Evolutionary conservation across 2,797 vertebrate species (phyloP).

Genomic region (Halcyon leucocephala): DNA sequence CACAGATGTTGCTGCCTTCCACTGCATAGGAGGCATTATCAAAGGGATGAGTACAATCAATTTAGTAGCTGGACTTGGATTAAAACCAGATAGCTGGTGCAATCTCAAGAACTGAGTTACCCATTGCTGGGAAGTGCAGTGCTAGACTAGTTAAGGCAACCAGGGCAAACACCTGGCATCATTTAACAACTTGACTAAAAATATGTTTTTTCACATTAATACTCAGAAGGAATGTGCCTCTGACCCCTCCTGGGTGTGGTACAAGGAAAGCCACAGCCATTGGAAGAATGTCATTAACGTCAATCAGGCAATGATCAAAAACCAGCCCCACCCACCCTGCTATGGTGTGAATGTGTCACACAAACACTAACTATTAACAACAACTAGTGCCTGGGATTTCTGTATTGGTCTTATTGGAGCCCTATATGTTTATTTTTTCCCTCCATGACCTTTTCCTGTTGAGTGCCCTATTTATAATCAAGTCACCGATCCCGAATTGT

Average conservation of each 20-base stretch:
- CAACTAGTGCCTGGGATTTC: background rate
- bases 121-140: background rate
- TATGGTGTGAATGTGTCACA: conserved; percentile 38
- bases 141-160: background rate
- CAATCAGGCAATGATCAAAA: background rate
- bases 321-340: background rate
- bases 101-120: background rate
- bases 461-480: background rate
- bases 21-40: background rate
- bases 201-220: background rate
- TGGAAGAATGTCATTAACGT: conserved; percentile 45
- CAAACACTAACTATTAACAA: background rate
- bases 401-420: background rate
- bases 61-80: background rate
- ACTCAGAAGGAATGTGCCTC: background rate
- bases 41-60: background rate
- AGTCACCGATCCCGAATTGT: background rate
- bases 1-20: conserved; percentile 5
- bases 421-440: background rate
- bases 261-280: conserved; percentile 37
- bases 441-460: background rate
- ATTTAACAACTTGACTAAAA: conserved; percentile 22
- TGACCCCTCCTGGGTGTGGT: conserved; percentile 16
- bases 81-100: background rate
- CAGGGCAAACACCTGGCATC: background rate